Evolutionary conservation across 2,888 invertebrate genomes (phyloP).

Genomic region (Nesidiocoris tenuis): DNA sequence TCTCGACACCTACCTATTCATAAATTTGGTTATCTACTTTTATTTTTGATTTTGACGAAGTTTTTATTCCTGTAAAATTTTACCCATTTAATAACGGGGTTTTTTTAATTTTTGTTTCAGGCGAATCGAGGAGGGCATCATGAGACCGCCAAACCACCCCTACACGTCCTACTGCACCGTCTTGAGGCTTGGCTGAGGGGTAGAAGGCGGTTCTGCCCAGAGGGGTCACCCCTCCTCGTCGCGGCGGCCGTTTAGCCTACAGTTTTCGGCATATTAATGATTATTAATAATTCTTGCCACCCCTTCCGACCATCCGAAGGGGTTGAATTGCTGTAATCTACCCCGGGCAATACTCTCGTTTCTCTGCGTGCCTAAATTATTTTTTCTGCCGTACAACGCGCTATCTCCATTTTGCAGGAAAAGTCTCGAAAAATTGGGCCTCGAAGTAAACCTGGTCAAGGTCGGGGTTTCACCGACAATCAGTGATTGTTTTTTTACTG

Average conservation of each 20-base stretch:
- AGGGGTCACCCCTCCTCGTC: slow-evolving; percentile 22
- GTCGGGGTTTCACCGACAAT: not conserved
- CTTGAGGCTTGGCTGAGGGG: slow-evolving; percentile 31
- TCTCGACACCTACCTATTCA: no score
- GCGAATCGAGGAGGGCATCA: slow-evolving; percentile 36
- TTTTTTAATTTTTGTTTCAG: slow-evolving; percentile 17
- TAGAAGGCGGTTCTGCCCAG: slow-evolving; percentile 25
- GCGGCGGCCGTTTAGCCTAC: not conserved
- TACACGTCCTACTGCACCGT: slow-evolving; percentile 26
- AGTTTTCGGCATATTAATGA: not conserved
- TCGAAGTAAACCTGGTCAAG: not conserved
- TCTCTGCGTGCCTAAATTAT: not conserved
- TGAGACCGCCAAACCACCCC: slow-evolving; percentile 13
- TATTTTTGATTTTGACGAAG: no score
- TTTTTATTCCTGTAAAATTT: no score
- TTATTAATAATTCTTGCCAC: not conserved
- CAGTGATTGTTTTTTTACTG: not conserved
- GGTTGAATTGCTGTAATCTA: not conserved
- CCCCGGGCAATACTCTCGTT: not conserved
- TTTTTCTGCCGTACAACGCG: not conserved
- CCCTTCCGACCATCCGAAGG: not conserved
- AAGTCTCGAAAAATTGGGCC: not conserved
- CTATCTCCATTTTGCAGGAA: no score
- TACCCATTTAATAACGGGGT: no score
- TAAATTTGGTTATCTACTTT: no score